These are phyloP conservation scores for Meandrina meandrites DNA, from an alignment of 92 coral and sea anemone species.

Conservation along the genomic window DNA sequence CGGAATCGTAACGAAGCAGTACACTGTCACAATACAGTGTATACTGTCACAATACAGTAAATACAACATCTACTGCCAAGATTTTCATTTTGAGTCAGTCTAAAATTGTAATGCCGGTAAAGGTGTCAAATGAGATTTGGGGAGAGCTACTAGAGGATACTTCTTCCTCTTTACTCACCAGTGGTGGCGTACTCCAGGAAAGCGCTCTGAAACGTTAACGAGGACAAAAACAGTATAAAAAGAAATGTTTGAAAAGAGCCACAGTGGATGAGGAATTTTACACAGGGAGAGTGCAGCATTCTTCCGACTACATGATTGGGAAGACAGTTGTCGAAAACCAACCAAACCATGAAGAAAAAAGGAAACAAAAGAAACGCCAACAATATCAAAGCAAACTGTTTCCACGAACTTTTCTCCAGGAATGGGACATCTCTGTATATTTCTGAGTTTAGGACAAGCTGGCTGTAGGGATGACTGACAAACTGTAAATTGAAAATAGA, in stretches of 20 bases:
- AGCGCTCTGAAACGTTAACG: not conserved
- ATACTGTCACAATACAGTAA: too few species aligned
- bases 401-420: constrained; percentile 60
- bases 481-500: constrained; percentile 50
- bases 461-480: constrained; percentile 89
- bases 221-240: constrained; percentile 15
- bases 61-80: too few species aligned
- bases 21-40: too few species aligned
- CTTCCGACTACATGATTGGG: constrained; percentile 49
- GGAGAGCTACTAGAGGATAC: too few species aligned
- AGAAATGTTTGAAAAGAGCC: constrained; percentile 73
- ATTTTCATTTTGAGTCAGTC: too few species aligned
- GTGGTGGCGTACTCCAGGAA: not conserved
- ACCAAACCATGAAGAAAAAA: constrained; percentile 61
- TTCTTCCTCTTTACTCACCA: not conserved
- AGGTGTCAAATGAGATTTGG: too few species aligned
- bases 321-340: constrained; percentile 45
- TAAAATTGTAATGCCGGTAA: too few species aligned
- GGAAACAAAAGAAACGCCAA: constrained; percentile 51
- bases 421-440: constrained; percentile 58
- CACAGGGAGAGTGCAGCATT: constrained; percentile 64
- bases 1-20: too few species aligned
- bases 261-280: constrained; percentile 72
- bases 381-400: constrained; percentile 20
- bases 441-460: constrained; percentile 76